Base-by-base conservation (phyloP, 2,888 invertebrate genomes). In the Amphipoea oculea region DNA sequence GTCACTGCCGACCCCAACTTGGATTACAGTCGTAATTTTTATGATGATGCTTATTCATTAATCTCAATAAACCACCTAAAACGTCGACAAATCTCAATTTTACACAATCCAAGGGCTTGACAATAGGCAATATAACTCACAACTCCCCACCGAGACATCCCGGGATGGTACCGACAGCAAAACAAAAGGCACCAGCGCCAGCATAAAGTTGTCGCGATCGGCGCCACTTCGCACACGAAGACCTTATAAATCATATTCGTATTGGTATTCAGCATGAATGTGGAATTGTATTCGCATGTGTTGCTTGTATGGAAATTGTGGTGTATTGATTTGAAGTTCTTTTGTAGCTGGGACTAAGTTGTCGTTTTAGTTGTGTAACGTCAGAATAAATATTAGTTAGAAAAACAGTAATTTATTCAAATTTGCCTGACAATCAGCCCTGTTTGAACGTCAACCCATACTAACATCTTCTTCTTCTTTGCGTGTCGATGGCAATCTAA, bases 131-230 rank as follows among this genome's bases (percentile, higher is more conserved):
- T 86, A 85, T 81, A 84, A 88, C 54, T 86, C 82, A 83, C 73
- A 65, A 75, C 20, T 74, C 54, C 40, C 29, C 62, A n/a, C 71
- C 86, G 94, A 40, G 94, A 91, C 85, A 79, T 94, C 94, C 75
- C 93, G 67, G 66, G 71, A 63, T 65, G 91, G 92, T 88, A 94
- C 94, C 68, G 82, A 83, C 85, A 82, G 86, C 87, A 90, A 91
- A 92, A 94, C 94, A 94, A 94, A 76, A 90, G 91, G 91, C 91
- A 85, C 74, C 83, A 84, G 82, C 85, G 83, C 86, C 86, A 85
- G 90, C 95, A 92, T 95, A 95, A 95, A 94, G 92, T 93, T 95
- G 95, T 94, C 95, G 91, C 94, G 91, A 90, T 88, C 87, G 94
- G 94, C 93, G 94, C 94, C 92, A 91, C 89, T 73, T 85, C 75